A percentile compares a stretch with the other conserved stretches of the same genome.
phyloP scores from a whole-genome alignment of 2,113 vertebrate species.

The Plestiodon gilberti region DNA sequence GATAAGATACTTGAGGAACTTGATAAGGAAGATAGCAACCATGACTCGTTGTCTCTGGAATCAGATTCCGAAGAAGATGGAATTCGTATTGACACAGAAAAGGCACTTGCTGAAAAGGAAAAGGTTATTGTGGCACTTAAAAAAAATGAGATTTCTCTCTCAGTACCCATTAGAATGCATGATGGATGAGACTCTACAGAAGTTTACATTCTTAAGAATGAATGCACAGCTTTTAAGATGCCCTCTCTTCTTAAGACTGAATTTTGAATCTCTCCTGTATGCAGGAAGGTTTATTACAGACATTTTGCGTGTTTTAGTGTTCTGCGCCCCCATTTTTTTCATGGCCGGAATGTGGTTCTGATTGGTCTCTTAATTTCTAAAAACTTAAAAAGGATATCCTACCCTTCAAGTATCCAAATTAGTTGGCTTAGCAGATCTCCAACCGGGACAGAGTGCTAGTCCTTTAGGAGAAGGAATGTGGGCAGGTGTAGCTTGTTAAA shows the following conservation, averaged over 20 bases:
- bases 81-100: conserved; percentile 80
- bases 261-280: not conserved
- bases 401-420: too few species aligned
- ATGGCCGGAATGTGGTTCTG: not conserved
- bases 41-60: conserved; percentile 85
- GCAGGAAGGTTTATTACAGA: not conserved
- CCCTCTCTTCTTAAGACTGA: not conserved
- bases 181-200: not conserved
- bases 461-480: too few species aligned
- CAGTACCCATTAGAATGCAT: not conserved
- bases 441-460: too few species aligned
- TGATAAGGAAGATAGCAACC: conserved; percentile 88
- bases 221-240: not conserved
- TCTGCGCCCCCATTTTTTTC: not conserved
- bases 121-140: conserved; percentile 76
- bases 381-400: too few species aligned
- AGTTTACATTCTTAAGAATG: not conserved
- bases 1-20: conserved; percentile 89
- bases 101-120: conserved; percentile 87
- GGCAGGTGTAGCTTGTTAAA: too few species aligned
- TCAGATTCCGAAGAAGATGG: conserved; percentile 89
- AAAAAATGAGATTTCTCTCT: not conserved
- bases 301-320: not conserved
- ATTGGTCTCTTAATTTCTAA: not conserved
- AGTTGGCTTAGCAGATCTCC: too few species aligned